These are phyloP conservation scores for Drosophila algonquin DNA, from an alignment of 2,888 invertebrate species.

Conservation along the genomic window DNA sequence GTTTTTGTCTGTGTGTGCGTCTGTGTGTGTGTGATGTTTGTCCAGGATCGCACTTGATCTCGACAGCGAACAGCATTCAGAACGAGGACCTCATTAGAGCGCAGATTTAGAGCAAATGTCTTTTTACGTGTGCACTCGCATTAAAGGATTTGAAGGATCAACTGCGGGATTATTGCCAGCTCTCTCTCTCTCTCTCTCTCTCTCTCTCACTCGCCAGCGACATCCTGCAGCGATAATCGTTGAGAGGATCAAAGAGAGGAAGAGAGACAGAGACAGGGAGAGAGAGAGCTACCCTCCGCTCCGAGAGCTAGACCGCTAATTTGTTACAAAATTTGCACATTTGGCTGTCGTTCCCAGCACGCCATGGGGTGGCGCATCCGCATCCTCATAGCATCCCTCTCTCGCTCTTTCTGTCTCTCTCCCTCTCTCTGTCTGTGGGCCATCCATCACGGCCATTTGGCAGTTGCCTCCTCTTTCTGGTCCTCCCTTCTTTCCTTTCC, in stretches of 20 bases:
- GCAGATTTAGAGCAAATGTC: conserved; percentile 59
- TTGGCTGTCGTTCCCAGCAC: conserved; percentile 42
- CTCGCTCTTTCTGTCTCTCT: conserved; percentile 17
- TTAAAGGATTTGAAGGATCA: conserved; percentile 61
- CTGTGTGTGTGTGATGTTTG: conserved; percentile 12
- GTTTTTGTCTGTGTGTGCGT: neutral
- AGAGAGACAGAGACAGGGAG: neutral
- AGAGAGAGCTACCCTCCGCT: neutral
- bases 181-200: neutral
- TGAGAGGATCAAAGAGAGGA: conserved; percentile 21
- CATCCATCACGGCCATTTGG: conserved; percentile 50
- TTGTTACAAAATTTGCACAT: conserved; percentile 79
- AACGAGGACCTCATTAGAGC: conserved; percentile 46
- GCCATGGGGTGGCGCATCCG: conserved; percentile 57
- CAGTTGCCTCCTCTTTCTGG: conserved; percentile 53
- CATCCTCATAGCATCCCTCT: conserved; percentile 11
- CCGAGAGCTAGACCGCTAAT: conserved; percentile 69
- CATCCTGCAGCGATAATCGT: conserved; percentile 68
- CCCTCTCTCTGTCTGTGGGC: conserved; percentile 3
- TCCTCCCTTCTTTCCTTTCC: neutral
- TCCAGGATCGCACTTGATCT: conserved; percentile 21
- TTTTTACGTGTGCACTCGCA: conserved; percentile 40
- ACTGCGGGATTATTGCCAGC: conserved; percentile 38
- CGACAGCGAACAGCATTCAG: neutral
- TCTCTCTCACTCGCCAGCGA: conserved; percentile 1